Evolutionary conservation across 2,797 vertebrate genomes (phyloP), one percentile per base, ranked within the genome.

Genomic region (Sebastes paucispinis): DNA sequence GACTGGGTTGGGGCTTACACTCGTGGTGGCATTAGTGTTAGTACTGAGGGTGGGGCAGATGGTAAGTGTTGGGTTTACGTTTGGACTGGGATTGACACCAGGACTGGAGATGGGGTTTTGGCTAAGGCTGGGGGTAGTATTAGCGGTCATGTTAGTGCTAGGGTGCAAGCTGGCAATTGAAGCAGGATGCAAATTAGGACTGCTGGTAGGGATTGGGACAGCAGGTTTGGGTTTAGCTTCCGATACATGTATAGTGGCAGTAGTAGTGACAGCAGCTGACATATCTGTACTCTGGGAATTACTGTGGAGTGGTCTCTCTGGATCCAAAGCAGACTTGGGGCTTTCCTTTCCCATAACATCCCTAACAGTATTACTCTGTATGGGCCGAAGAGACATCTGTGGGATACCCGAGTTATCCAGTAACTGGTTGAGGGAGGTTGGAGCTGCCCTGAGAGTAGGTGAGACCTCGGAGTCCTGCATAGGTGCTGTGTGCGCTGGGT

Each of bases 351-450:
- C 92, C 24, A 75, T 65, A 11, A 68, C 80, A 71, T 94, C 94
- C 76, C 91, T 90, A 39, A 70, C 82, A 62, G 60, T 60, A 88
- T 77, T 82, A 84, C 75, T 79, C 77, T 93, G 93, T 55, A 94
- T 77, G 43, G 97, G 91, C 43, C 97, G 97, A 91, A 94, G 94
- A 62, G 96, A 94, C 80, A 96, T 91, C 10, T 96, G 96, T 77
- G 95, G 89, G 82, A 94, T 90, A 91, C 94, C 95, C 62, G 97
- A 94, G 92, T 97, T 97, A 90, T 99, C 98, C 83, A 99, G 95
- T 89, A 99, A 95, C 90, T 99, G 98, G 93, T 98, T 98, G 76
- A 99, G 94, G 25, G 98, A 98, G 71, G 97, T 98, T 75, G 98
- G 97, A 83, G 96, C 94, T 83, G 97, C 95, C 92, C 96, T 97